phyloP scores from a whole-genome alignment of 2,888 invertebrate species.

The Augiades crinisus region DNA sequence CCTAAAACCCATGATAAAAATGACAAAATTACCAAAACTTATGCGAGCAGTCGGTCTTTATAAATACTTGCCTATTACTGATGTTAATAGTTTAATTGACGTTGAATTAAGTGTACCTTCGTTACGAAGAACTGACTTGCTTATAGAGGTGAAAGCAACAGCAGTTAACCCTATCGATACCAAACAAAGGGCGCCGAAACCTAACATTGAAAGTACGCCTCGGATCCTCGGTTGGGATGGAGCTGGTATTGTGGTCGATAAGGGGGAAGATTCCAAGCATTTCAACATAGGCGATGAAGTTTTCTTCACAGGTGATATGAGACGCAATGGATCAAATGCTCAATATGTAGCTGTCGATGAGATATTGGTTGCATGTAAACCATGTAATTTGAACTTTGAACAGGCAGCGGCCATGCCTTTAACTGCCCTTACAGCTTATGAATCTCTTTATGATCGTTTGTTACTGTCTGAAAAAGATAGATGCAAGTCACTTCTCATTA shows the following conservation, averaged over 20 bases:
- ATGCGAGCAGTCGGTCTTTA: conserved; percentile 71
- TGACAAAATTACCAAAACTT: conserved; percentile 43
- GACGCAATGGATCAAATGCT: conserved; percentile 62
- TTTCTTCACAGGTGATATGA: conserved; percentile 59
- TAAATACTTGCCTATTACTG: conserved; percentile 64
- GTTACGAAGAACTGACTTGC: conserved; percentile 50
- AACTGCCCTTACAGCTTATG: conserved; percentile 61
- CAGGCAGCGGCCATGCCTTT: conserved; percentile 71
- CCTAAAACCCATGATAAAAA: too few relatives aligned
- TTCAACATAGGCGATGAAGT: conserved; percentile 66
- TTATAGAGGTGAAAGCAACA: conserved; percentile 66
- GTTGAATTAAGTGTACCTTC: conserved; percentile 56
- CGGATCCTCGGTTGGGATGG: conserved; percentile 69
- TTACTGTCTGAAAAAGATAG: conserved; percentile 59
- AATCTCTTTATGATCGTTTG: conserved; percentile 59
- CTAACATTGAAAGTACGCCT: conserved; percentile 49
- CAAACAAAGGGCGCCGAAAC: conserved; percentile 61
- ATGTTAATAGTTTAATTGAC: conserved; percentile 59
- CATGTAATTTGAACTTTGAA: conserved; percentile 60
- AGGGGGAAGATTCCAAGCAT: conserved; percentile 47
- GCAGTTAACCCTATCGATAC: conserved; percentile 69
- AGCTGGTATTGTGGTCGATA: conserved; percentile 58
- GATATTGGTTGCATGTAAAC: conserved; percentile 56
- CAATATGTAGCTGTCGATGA: conserved; percentile 62
- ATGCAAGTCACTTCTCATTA: conserved; percentile 59